Conservation (phyloP, 2,797 vertebrate genomes). For the Smutsia gigantea region DNA sequence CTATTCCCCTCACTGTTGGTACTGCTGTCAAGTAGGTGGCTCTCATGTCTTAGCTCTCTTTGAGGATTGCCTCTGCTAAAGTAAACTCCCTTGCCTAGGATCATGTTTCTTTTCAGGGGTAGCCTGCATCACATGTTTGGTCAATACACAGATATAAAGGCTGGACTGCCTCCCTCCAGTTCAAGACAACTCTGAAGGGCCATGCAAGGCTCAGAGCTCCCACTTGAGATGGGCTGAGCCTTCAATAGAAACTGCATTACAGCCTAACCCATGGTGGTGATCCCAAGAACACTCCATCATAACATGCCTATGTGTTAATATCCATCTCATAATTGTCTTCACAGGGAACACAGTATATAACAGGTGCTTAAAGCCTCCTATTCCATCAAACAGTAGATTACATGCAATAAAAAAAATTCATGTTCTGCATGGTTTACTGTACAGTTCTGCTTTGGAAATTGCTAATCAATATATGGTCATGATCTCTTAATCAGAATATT, state of each 20-base stretch:
- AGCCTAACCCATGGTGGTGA: background rate
- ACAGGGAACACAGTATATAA: background rate
- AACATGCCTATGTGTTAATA: background rate
- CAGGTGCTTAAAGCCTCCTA: background rate
- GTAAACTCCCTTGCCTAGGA: background rate
- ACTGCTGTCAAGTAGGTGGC: background rate
- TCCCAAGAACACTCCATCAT: background rate
- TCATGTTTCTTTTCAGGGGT: background rate
- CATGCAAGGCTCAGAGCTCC: background rate
- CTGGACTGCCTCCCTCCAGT: background rate
- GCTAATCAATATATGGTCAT: background rate
- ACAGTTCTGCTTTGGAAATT: background rate
- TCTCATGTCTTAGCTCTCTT: background rate
- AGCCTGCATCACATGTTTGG: background rate
- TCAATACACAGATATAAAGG: background rate
- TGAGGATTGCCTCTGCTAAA: background rate
- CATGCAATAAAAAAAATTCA: background rate
- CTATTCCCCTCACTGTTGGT: background rate
- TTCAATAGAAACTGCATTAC: background rate
- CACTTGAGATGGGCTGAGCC: background rate
- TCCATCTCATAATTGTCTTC: background rate
- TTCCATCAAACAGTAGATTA: background rate
- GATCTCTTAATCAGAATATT: constrained; percentile 31
- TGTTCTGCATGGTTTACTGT: constrained; percentile 10
- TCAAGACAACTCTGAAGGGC: background rate